phyloP scores from a whole-genome alignment of 2,888 invertebrate genomes.

The Linnaemya tessellans region DNA sequence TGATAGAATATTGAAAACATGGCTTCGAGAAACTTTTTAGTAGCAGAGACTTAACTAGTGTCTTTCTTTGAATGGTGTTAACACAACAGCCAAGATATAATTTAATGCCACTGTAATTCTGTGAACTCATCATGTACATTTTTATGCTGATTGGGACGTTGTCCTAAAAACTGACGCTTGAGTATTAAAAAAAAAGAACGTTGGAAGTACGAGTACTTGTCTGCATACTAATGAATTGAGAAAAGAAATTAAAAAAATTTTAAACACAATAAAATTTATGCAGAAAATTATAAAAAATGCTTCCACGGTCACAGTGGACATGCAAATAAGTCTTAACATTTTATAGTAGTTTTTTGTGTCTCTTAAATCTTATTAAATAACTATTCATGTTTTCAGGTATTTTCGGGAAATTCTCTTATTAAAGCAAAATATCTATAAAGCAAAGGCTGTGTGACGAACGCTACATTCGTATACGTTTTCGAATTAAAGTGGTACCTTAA shows the following conservation, averaged over 20 bases:
- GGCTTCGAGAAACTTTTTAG: no score
- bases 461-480: no score
- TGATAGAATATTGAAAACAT: no score
- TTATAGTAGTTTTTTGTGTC: not conserved
- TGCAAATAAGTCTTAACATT: no score
- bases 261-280: not conserved
- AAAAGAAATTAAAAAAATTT: constrained; percentile 57
- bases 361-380: no score
- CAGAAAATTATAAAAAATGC: not conserved
- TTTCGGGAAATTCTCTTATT: not conserved
- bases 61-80: no score
- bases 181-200: constrained; percentile 30
- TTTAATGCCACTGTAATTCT: not conserved
- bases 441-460: no score
- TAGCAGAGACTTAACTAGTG: no score
- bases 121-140: not conserved
- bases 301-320: not conserved
- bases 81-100: not conserved
- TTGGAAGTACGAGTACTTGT: constrained; percentile 31
- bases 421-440: no score
- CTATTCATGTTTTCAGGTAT: not conserved
- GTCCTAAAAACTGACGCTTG: constrained; percentile 45
- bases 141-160: constrained; percentile 1
- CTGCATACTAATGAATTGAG: constrained; percentile 64
- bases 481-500: no score